Evolutionary conservation across 2,113 vertebrate genomes (phyloP), one percentile per base, ranked within the genome.

Genomic region (Alaudala cheleensis): DNA sequence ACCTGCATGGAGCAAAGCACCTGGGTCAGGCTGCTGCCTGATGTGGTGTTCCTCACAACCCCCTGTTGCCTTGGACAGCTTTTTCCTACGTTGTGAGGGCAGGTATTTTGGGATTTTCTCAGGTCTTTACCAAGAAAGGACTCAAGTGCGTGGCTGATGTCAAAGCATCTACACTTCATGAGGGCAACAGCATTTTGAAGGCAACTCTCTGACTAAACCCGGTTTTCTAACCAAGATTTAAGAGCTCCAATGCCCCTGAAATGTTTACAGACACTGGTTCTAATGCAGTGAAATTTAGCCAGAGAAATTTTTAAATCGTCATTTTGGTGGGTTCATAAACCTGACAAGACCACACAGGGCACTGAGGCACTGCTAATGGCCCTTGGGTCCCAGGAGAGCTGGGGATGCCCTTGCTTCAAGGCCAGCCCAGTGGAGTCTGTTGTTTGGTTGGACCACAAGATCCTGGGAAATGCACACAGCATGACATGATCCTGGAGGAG

Each of bases 1-100:
- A 99, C 98, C 99, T 99, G 95, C 9, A n/a, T 25, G 33, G 50
- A 42, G 14, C 12, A 78, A 80, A 86, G 61, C 33, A 82, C 9
- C 14, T 40, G 40, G 16, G 13, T 93, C 21, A 88, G 60, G 19
- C 10, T 12, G 25, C 17, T 3, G 0, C 29, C 58, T 37, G 6
- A 31, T 87, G 47, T n/a, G 4, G 10, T 64, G 83, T n/a, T 44
- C 31, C 22, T 72, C 4, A 1, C 28, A 67, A 42, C 5, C 44
- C n/a, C 33, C 31, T 72, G 11, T 4, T 19, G 40, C 40, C 19
- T n/a, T n/a, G 24, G 25, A 25, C 40, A 67, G 8, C 16, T 34
- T 69, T 78, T 31, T 50, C 45, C 21, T 77, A 15, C 16, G 70
- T 70, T 31, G 9, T 33, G 25, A 79, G 11, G 61, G 23, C 37